Evolutionary conservation across 2,113 vertebrate species (phyloP).

Genomic region (Orientallactaga bullata): DNA sequence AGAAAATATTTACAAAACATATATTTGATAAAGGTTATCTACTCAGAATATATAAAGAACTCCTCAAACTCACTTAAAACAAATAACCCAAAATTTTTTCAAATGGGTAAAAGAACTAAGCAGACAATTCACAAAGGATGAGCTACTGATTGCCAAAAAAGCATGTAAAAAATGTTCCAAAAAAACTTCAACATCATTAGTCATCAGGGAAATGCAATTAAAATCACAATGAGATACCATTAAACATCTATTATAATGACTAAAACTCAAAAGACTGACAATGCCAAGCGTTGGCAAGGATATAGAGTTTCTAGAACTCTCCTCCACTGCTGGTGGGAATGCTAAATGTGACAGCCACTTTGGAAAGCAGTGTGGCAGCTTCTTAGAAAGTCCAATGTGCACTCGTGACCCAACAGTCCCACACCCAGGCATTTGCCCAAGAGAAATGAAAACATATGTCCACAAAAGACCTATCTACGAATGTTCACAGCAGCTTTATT

Average conservation of each 20-base stretch:
- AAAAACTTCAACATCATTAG: conserved; percentile 69
- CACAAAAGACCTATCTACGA: conserved; percentile 7
- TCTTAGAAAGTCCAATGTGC: conserved; percentile 47
- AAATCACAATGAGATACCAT: conserved; percentile 69
- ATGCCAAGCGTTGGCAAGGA: conserved; percentile 32
- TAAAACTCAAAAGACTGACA: conserved; percentile 70
- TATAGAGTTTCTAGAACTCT: neutral
- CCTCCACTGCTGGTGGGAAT: neutral
- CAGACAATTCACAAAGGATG: conserved; percentile 66
- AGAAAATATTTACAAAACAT: conserved; percentile 61
- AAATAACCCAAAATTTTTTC: conserved; percentile 57
- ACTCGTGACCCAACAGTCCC: conserved; percentile 1
- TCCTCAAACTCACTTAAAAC: conserved; percentile 55
- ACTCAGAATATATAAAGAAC: conserved; percentile 69
- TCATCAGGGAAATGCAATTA: conserved; percentile 75
- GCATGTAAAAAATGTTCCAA: conserved; percentile 60
- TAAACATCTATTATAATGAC: conserved; percentile 62
- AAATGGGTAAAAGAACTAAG: conserved; percentile 47
- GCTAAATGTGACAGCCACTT: neutral
- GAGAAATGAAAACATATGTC: conserved; percentile 54
- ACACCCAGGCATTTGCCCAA: conserved; percentile 38
- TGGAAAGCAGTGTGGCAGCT: conserved; percentile 8
- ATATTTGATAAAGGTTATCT: conserved; percentile 52
- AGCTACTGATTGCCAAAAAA: conserved; percentile 64
- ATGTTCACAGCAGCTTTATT: conserved; percentile 12